phyloP scores from a whole-genome alignment of 2,113 vertebrate species.

The Microtus montanus region DNA sequence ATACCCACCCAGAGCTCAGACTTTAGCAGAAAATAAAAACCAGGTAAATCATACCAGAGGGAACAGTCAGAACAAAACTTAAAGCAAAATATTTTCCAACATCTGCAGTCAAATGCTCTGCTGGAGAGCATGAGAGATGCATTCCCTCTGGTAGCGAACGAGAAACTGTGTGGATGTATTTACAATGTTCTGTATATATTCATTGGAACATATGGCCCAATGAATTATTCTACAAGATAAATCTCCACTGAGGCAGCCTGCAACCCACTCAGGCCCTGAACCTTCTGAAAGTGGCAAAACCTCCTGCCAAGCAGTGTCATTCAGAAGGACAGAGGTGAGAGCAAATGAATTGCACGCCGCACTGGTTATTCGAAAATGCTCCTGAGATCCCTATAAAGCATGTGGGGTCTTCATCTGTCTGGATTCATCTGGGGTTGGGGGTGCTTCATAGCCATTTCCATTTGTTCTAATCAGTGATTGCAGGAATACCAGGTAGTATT shows the following conservation, averaged over 20 bases:
- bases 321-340: conserved; percentile 53
- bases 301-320: conserved; percentile 76
- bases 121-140: conserved; percentile 72
- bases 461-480: conserved; percentile 23
- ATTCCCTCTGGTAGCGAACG: conserved; percentile 76
- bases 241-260: conserved; percentile 74
- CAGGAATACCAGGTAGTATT: conserved; percentile 38
- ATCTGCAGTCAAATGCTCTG: conserved; percentile 72
- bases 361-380: conserved; percentile 43
- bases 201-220: conserved; percentile 75
- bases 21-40: conserved; percentile 65
- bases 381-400: conserved; percentile 19
- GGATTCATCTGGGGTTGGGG: background rate
- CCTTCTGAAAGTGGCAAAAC: conserved; percentile 69
- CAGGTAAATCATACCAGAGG: conserved; percentile 67
- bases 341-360: conserved; percentile 35
- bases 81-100: conserved; percentile 74
- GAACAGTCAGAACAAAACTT: conserved; percentile 70
- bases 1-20: conserved; percentile 65
- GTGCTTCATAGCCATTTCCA: background rate
- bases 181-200: conserved; percentile 76
- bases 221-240: conserved; percentile 81
- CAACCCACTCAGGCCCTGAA: conserved; percentile 74
- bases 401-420: background rate
- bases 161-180: conserved; percentile 71